Percentiles rank a stretch among this genome's conserved stretches.
Conservation (phyloP, 2,888 invertebrate species). For the Nemurella pictetii region DNA sequence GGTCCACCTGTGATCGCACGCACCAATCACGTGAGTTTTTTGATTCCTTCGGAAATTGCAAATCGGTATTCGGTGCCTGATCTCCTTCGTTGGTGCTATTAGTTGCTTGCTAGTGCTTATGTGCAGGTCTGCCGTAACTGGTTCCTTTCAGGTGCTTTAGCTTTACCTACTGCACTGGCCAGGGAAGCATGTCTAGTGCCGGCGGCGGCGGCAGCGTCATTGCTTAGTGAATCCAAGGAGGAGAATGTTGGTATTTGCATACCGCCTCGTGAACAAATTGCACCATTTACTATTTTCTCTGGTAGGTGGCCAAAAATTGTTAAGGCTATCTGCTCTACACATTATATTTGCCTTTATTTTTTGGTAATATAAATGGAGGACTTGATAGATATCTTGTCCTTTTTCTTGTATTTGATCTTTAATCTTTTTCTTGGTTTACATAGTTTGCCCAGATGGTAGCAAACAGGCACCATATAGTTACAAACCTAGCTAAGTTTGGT, state of each 20-base stretch:
- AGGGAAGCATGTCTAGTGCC: not conserved
- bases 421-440: too few relatives aligned
- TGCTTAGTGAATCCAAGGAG: not conserved
- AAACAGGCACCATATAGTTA: too few relatives aligned
- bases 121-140: not conserved
- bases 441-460: too few relatives aligned
- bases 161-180: not conserved
- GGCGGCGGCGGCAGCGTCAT: not conserved
- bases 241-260: not conserved
- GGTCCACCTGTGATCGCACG: conserved; percentile 45
- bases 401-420: too few relatives aligned
- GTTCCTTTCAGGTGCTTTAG: not conserved
- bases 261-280: not conserved
- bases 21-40: not conserved
- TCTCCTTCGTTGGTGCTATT: not conserved
- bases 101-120: not conserved
- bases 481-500: too few relatives aligned
- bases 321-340: not conserved
- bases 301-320: not conserved
- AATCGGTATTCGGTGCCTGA: too few relatives aligned
- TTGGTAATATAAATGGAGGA: too few relatives aligned
- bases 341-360: too few relatives aligned
- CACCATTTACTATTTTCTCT: conserved; percentile 3
- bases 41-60: not conserved
- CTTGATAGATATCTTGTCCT: too few relatives aligned